A percentile compares a stretch with the other conserved stretches of the same genome.
Conservation (phyloP, 1,140 invertebrate genomes). For the Choristoneura fumiferana region DNA sequence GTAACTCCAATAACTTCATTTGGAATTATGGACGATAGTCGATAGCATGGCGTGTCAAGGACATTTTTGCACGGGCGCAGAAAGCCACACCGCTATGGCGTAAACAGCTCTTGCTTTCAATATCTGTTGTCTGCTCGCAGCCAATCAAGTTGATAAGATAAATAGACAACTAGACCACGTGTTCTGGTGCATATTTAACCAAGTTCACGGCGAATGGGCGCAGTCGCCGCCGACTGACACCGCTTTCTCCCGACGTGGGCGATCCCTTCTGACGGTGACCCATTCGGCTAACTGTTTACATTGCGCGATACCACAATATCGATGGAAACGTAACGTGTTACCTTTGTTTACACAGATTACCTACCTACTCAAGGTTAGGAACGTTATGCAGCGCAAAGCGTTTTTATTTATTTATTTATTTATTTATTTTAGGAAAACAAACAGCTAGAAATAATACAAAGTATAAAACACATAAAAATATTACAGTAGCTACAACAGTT, state of each 20-base stretch:
- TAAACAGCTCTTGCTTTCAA: too few species aligned
- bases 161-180: neutral
- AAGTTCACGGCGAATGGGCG: slow-evolving; percentile 12
- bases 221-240: neutral
- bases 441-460: too few species aligned
- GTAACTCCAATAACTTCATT: too few species aligned
- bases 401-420: neutral
- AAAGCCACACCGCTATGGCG: too few species aligned
- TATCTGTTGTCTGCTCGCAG: too few species aligned
- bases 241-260: slow-evolving; percentile 13
- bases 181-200: neutral
- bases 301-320: slow-evolving; percentile 41
- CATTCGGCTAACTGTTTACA: slow-evolving; percentile 18
- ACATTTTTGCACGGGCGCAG: too few species aligned
- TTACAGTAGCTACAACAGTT: too few species aligned
- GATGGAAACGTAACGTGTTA: slow-evolving; percentile 56
- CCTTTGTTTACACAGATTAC: slow-evolving; percentile 67
- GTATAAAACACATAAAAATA: too few species aligned
- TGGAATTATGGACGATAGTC: too few species aligned
- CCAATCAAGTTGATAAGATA: neutral
- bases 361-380: slow-evolving; percentile 56
- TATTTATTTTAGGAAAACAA: too few species aligned
- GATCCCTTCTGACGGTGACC: neutral
- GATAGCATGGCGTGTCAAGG: too few species aligned
- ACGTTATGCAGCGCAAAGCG: neutral